Evolutionary conservation across 2,797 vertebrate genomes (phyloP).

Genomic region (Numenius phaeopus): DNA sequence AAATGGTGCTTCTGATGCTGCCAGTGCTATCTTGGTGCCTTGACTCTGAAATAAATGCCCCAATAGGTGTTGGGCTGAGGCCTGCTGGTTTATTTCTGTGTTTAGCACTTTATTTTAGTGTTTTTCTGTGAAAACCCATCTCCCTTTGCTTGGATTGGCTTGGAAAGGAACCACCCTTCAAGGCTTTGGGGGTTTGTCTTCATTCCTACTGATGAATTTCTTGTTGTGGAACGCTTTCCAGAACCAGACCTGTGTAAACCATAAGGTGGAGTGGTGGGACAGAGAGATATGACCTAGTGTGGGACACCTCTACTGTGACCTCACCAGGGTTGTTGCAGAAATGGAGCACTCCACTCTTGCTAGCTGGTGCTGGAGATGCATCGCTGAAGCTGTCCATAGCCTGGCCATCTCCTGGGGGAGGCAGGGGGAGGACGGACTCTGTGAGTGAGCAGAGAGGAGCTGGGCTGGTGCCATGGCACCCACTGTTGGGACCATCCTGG

Average conservation of each 20-base stretch:
- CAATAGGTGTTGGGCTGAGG: background rate
- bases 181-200: background rate
- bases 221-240: background rate
- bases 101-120: background rate
- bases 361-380: background rate
- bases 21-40: background rate
- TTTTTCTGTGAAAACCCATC: background rate
- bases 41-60: background rate
- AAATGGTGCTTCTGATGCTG: background rate
- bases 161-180: background rate
- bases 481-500: background rate
- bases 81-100: background rate
- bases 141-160: background rate
- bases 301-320: fast-evolving
- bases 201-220: fast-evolving
- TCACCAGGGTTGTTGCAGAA: fast-evolving
- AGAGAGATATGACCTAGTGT: fast-evolving
- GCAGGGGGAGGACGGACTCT: background rate
- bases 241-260: background rate
- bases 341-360: background rate
- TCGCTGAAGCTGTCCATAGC: background rate
- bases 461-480: background rate
- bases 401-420: background rate
- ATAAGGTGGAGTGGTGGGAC: background rate
- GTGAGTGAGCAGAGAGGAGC: background rate